Percentiles rank a stretch among this genome's conserved stretches.
Evolutionary conservation across 1,140 invertebrate species (phyloP).

Genomic region (Drosophila simulans): DNA sequence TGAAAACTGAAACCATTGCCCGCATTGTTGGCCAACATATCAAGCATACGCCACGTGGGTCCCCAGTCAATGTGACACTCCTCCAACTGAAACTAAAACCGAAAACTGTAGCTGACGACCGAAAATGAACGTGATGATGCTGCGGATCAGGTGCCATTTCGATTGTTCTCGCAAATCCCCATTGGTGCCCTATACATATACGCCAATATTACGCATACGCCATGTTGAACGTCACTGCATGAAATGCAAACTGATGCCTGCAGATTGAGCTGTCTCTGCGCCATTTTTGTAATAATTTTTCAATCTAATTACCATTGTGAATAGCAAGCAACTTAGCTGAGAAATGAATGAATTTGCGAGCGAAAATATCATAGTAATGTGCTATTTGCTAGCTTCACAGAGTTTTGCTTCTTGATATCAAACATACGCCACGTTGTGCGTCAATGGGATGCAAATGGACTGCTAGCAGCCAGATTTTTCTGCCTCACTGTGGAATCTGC

Average conservation of each 20-base stretch:
- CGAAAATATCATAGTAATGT: background rate
- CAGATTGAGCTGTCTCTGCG: background rate
- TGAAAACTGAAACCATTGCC: background rate
- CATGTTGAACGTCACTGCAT: conserved; percentile 10
- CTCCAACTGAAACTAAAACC: no score
- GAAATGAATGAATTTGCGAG: background rate
- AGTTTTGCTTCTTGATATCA: conserved; percentile 3
- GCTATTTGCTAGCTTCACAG: background rate
- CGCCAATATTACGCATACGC: conserved; percentile 11
- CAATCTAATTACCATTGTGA: no score
- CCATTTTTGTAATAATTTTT: no score
- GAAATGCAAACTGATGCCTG: conserved; percentile 1
- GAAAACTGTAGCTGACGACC: background rate
- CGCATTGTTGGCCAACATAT: conserved; percentile 13
- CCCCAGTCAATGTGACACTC: conserved; percentile 6
- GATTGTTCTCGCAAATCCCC: background rate
- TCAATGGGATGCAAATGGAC: conserved; percentile 12
- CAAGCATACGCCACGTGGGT: conserved; percentile 27
- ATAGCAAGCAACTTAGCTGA: background rate
- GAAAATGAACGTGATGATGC: background rate
- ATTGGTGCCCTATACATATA: background rate
- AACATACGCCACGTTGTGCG: conserved; percentile 30
- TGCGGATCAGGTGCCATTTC: background rate
- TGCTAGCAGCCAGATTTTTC: conserved; percentile 7
- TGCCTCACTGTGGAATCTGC: background rate